Evolutionary conservation across 2,113 vertebrate genomes (phyloP), one percentile per base, ranked within the genome.

Genomic region (Grantiella picta): DNA sequence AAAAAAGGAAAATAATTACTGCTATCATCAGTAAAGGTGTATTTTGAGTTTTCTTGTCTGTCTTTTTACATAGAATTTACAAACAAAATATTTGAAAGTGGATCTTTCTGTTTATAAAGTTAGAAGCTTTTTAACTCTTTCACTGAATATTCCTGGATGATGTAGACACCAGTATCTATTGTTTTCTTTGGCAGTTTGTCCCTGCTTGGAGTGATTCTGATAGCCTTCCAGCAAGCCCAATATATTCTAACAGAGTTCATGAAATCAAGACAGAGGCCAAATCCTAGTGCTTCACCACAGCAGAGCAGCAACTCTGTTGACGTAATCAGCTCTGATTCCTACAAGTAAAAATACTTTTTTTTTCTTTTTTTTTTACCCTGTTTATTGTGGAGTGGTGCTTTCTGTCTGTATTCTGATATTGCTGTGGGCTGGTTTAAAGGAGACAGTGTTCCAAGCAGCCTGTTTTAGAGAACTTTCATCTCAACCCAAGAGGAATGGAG

Each of bases 191-290:
- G 38, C 96, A 99, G 99, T 92, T 98, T 99, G 95, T 99, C 99
- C n/a, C 96, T 99, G 69, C 97, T 99, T 2, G 99, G 99, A 38
- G 99, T 99, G 66, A 99, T 99, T 96, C 94, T 99, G 89, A 99
- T 99, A 98, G 99, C 99, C 71, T 99, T 99, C 96, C 98, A 99
- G 85, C 99, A 99, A 98, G 99, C 99, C 25, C 99, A 99, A 91
- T 99, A 99, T 93, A 99, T 99, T 94, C 98, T 99, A 20, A 98
- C 92, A 72, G 99, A 99, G 90, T 99, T 99, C 89, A 97, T 98
- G 95, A 97, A 98, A 59, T 98, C 99, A 54, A 97, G 98, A 80
- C 98, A 98, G 88, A 98, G 99, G 65, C 98, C 98, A 93, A 99
- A 98, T 83, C 98, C 98, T 71, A 98, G 97, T 97, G 97, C 98